A percentile compares a stretch with the other conserved stretches of the same genome.
Conservation (phyloP, 1,140 invertebrate genomes). For the Dinoponera quadriceps region DNA sequence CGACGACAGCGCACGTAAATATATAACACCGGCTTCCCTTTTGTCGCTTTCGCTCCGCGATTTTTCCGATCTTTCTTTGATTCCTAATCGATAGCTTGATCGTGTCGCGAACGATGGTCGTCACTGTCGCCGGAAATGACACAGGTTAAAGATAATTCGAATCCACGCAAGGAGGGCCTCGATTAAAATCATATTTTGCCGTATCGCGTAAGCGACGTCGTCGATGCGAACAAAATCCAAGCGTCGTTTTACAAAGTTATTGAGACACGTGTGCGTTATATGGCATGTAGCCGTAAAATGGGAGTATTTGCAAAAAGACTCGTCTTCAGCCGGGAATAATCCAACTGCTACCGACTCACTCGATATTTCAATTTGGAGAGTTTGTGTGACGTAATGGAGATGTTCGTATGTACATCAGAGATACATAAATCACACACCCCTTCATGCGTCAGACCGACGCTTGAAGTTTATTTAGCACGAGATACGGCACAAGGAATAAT, state of each 20-base stretch:
- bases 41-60: neutral
- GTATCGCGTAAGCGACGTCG: no score
- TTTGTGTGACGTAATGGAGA: neutral
- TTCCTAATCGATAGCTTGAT: neutral
- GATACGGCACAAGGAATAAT: constrained; percentile 1
- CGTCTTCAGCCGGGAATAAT: no score
- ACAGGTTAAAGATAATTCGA: neutral
- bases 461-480: constrained; percentile 27
- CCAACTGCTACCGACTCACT: neutral
- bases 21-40: constrained; percentile 12
- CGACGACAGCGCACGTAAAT: neutral
- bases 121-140: neutral
- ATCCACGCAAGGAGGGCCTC: neutral
- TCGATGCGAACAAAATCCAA: no score
- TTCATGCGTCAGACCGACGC: neutral
- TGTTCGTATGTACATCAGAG: neutral
- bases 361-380: constrained; percentile 16
- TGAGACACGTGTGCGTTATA: no score
- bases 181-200: no score
- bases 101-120: no score
- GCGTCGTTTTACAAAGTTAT: no score
- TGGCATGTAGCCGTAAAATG: no score
- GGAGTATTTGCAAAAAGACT: no score
- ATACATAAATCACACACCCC: neutral
- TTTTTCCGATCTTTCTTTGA: neutral